Evolutionary conservation across 2,888 invertebrate species (phyloP).

Genomic region (Oasisia sp.): DNA sequence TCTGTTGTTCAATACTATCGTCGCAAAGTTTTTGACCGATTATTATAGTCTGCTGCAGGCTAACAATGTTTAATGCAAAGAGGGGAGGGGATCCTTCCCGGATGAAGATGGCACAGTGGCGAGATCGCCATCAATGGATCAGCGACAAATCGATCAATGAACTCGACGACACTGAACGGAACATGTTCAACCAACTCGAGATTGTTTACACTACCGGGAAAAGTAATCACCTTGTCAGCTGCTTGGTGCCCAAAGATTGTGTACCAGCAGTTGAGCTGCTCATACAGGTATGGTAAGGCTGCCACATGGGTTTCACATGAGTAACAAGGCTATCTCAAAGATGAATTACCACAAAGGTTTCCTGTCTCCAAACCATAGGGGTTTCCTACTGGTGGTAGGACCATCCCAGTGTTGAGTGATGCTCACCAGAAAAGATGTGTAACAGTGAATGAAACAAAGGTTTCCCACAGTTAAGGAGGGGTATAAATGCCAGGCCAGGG

Average conservation of each 20-base stretch:
- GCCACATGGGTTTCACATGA: no score
- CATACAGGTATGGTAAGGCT: background rate
- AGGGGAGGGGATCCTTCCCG: background rate
- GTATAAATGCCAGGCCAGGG: no score
- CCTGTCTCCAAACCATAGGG: no score
- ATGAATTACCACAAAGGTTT: no score
- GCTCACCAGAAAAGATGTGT: no score
- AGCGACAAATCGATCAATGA: background rate
- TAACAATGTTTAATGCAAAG: constrained; percentile 17
- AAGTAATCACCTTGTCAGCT: background rate
- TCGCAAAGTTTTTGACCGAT: no score
- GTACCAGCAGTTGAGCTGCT: background rate
- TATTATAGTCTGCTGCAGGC: constrained; percentile 21
- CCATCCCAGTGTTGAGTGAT: no score
- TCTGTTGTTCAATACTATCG: no score
- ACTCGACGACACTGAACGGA: background rate
- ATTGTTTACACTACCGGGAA: background rate
- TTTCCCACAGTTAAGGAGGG: no score
- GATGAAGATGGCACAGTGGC: constrained; percentile 18
- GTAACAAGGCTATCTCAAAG: no score
- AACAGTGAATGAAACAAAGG: no score
- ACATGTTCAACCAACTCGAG: background rate
- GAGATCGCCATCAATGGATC: constrained; percentile 14
- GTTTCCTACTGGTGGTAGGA: no score
- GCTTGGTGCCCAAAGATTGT: background rate